These are phyloP conservation scores for Liparis tanakae DNA, from an alignment of 2,797 vertebrate species.

Conservation along the genomic window DNA sequence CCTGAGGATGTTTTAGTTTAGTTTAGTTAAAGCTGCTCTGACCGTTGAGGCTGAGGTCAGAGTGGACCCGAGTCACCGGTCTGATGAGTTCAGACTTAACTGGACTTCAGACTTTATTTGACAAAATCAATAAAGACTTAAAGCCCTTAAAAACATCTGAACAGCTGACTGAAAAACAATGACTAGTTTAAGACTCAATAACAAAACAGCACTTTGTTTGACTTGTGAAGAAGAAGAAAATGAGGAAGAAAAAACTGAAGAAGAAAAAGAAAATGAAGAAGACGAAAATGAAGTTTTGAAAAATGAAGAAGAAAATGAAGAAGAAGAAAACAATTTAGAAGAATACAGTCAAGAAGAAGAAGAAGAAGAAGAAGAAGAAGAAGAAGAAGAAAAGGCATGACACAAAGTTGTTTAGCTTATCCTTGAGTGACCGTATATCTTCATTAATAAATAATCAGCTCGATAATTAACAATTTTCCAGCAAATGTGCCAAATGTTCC, in stretches of 20 bases:
- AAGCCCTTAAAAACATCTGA: background rate
- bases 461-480: background rate
- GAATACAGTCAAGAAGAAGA: too few species aligned
- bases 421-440: background rate
- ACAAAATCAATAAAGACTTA: background rate
- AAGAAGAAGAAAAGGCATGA: too few species aligned
- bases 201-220: background rate
- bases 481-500: background rate
- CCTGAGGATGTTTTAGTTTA: constrained; percentile 12
- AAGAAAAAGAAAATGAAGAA: background rate
- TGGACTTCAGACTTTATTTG: background rate
- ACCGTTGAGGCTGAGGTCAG: constrained; percentile 1
- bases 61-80: background rate
- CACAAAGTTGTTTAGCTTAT: background rate
- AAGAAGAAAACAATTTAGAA: too few species aligned
- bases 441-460: background rate
- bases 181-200: background rate
- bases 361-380: too few species aligned
- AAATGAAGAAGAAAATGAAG: too few species aligned
- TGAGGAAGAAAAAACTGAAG: too few species aligned
- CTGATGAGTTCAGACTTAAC: background rate
- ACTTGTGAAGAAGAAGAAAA: background rate
- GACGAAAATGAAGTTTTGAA: too few species aligned
- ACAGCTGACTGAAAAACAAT: background rate
- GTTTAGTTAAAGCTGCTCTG: background rate